A percentile compares a stretch with the other conserved stretches of the same genome.
Evolutionary conservation across 2,888 invertebrate species (phyloP).

Genomic region (Ornithoptera alexandrae): DNA sequence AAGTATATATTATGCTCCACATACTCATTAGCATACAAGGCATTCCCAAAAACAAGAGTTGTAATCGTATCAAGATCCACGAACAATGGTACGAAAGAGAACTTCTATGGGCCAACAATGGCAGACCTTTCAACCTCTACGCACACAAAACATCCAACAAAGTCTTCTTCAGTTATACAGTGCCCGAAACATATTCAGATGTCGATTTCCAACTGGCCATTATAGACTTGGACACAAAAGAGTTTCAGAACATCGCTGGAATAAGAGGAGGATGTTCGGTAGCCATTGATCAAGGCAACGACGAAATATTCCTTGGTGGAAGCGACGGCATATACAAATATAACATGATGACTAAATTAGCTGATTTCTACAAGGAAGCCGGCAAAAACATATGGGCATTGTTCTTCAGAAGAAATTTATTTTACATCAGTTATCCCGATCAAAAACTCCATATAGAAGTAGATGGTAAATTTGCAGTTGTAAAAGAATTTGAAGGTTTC

Average conservation of each 20-base stretch:
- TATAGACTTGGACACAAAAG: slow-evolving; percentile 48
- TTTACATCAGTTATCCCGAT: slow-evolving; percentile 62
- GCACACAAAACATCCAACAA: slow-evolving; percentile 52
- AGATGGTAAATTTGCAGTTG: slow-evolving; percentile 51
- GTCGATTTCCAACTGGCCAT: slow-evolving; percentile 56
- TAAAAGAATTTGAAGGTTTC: slow-evolving; percentile 55
- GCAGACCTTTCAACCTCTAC: slow-evolving; percentile 54
- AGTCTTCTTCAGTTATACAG: slow-evolving; percentile 55
- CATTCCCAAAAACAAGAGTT: slow-evolving; percentile 35
- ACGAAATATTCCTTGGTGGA: slow-evolving; percentile 60
- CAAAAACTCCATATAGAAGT: slow-evolving; percentile 55
- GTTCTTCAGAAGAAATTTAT: slow-evolving; percentile 53
- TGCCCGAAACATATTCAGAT: slow-evolving; percentile 51
- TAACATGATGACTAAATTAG: slow-evolving; percentile 53
- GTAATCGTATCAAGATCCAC: slow-evolving; percentile 50
- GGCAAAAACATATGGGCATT: slow-evolving; percentile 59
- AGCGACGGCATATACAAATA: slow-evolving; percentile 63
- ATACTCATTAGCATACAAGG: slow-evolving; percentile 14
- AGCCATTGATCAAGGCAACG: slow-evolving; percentile 53
- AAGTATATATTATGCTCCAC: slow-evolving; percentile 23
- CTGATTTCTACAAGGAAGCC: slow-evolving; percentile 55
- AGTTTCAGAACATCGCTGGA: slow-evolving; percentile 50
- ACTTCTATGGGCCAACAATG: slow-evolving; percentile 45
- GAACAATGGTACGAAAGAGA: slow-evolving; percentile 52
- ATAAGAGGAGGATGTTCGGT: slow-evolving; percentile 58